Conservation (phyloP, 2,113 vertebrate species). For the Enhydra lutris region DNA sequence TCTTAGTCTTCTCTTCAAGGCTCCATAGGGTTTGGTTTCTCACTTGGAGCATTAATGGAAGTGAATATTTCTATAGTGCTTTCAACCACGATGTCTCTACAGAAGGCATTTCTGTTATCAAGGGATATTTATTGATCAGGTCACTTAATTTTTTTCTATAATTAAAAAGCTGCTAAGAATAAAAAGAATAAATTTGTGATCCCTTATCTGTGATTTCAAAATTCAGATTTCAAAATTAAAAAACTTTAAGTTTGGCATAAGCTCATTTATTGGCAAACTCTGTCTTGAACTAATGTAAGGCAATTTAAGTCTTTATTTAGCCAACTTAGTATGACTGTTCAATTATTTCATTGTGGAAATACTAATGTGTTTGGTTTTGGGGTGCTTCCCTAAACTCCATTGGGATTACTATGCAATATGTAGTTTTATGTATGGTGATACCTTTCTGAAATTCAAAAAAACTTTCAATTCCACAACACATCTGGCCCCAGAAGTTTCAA, state of each 20-base stretch:
- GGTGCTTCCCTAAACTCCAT: neutral
- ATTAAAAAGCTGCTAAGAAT: neutral
- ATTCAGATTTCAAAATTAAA: constrained; percentile 34
- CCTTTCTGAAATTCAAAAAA: constrained; percentile 41
- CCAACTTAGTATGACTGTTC: neutral
- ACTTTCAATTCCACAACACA: neutral
- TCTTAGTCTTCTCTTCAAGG: neutral
- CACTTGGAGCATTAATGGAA: constrained; percentile 1
- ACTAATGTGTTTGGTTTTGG: constrained; percentile 3
- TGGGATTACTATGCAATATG: neutral
- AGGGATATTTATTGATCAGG: constrained; percentile 1
- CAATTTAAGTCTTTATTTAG: constrained; percentile 13
- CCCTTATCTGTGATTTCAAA: neutral
- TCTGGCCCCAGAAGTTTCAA: neutral
- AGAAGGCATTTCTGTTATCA: constrained; percentile 7
- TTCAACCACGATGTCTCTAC: neutral
- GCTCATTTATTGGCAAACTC: constrained; percentile 17
- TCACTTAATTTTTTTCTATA: constrained; percentile 6
- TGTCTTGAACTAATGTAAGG: neutral
- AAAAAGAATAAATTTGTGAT: neutral
- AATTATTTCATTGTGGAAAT: constrained; percentile 16
- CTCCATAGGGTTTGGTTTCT: neutral
- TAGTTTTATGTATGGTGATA: neutral
- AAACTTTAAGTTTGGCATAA: neutral
- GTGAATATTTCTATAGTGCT: neutral